A percentile compares a stretch with the other conserved stretches of the same genome.
Conservation (phyloP, 1,140 invertebrate species). For the Aplysia californica region DNA sequence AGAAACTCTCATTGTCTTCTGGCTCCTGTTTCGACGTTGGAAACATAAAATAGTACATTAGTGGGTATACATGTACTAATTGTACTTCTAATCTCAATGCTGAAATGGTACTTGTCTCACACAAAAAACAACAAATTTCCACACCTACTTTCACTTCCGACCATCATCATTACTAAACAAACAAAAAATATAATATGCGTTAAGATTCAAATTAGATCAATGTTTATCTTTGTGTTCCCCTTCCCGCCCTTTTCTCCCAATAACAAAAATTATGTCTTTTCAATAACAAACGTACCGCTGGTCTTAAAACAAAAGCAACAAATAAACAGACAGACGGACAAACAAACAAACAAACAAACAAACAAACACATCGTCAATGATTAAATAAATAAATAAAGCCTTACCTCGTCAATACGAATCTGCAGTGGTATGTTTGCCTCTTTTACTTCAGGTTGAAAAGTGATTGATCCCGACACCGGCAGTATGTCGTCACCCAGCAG, state of each 20-base stretch:
- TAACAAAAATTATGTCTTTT: background rate
- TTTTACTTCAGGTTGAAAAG: constrained; percentile 40
- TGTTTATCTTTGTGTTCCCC: background rate
- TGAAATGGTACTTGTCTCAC: too few relatives aligned
- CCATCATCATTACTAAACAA: too few relatives aligned
- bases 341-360: too few relatives aligned
- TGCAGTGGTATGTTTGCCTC: constrained; percentile 44
- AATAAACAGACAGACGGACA: too few relatives aligned
- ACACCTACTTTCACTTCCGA: too few relatives aligned
- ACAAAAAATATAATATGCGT: too few relatives aligned
- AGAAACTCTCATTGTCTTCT: constrained; percentile 59
- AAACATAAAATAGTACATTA: background rate
- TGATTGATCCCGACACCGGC: constrained; percentile 40
- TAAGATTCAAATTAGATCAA: background rate
- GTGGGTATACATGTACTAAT: too few relatives aligned
- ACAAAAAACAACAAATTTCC: too few relatives aligned
- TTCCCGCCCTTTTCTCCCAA: background rate
- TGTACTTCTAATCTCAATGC: too few relatives aligned
- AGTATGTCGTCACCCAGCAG: constrained; percentile 45
- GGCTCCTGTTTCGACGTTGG: constrained; percentile 45
- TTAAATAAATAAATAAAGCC: background rate
- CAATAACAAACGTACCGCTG: background rate
- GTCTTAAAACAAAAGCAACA: too few relatives aligned
- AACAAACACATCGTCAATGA: background rate
- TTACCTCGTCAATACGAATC: constrained; percentile 53